Percentiles rank a stretch among this genome's conserved stretches.
phyloP scores from a whole-genome alignment of 2,797 vertebrate species.

The Pelodytes ibericus region DNA sequence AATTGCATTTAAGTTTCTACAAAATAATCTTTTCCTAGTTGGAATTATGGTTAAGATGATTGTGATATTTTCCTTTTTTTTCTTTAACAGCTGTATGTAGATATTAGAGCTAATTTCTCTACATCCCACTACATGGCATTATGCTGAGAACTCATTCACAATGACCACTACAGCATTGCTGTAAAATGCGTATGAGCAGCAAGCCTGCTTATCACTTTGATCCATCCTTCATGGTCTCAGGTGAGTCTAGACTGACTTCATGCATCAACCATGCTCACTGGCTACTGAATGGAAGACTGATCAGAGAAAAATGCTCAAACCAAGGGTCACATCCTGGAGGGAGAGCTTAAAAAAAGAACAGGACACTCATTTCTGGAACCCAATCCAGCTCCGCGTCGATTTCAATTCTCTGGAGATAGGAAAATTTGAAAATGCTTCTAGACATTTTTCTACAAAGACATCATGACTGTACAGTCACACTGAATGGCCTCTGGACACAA shows the following conservation, averaged over 20 bases:
- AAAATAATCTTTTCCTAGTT: no score
- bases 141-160: no score
- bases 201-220: no score
- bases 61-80: no score
- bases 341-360: constrained; percentile 29
- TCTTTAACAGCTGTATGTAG: no score
- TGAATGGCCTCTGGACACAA: constrained; percentile 12
- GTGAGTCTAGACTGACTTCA: neutral
- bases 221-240: neutral
- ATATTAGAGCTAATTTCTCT: no score
- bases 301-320: constrained; percentile 24
- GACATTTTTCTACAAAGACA: constrained; percentile 46
- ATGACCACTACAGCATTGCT: no score
- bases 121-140: no score
- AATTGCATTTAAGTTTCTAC: no score
- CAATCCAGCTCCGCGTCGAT: constrained; percentile 2
- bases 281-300: constrained; percentile 15
- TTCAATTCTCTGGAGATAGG: constrained; percentile 45
- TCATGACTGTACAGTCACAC: constrained; percentile 41
- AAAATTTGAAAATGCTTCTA: constrained; percentile 32
- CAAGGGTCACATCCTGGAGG: constrained; percentile 31
- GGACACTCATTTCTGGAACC: constrained; percentile 13
- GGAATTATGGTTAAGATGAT: no score
- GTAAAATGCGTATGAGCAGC: no score
- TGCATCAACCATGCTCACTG: neutral